Evolutionary conservation across 2,113 vertebrate species (phyloP).

Genomic region (Hylia prasina): DNA sequence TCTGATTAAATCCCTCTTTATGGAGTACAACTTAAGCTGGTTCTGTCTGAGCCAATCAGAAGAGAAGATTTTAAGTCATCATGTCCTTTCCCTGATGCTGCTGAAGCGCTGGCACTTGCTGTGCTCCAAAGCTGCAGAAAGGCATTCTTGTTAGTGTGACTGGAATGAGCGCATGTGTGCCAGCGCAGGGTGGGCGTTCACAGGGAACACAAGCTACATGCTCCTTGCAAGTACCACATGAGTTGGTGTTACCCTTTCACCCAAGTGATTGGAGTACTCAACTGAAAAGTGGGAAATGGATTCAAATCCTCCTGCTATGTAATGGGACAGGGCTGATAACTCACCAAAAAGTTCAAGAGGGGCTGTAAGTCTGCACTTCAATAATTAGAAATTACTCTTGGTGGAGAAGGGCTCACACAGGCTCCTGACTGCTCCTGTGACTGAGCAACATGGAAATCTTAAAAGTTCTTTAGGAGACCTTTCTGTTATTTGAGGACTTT

Average conservation of each 20-base stretch:
- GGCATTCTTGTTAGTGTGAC: background rate
- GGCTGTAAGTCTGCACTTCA: background rate
- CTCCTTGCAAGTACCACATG: background rate
- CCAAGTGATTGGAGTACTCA: background rate
- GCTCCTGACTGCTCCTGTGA: background rate
- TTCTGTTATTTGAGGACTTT: background rate
- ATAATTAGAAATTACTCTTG: background rate
- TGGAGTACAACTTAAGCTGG: background rate
- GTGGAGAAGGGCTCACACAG: background rate
- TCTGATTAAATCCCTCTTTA: background rate
- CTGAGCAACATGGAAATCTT: background rate
- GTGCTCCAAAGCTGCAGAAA: background rate
- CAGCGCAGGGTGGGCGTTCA: background rate
- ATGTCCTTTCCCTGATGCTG: background rate
- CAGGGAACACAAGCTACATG: background rate
- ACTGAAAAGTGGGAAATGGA: background rate
- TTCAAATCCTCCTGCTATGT: background rate
- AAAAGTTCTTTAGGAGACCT: background rate
- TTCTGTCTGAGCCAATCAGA: background rate
- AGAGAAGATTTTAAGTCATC: background rate
- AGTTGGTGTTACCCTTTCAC: background rate
- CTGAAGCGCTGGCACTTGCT: background rate
- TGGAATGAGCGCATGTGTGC: background rate
- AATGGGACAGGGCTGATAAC: background rate
- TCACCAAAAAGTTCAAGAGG: background rate